A percentile compares a stretch with the other conserved stretches of the same genome.
Conservation (phyloP, 37 sponge, comb jelly and placozoan species). For the Aphrocallistes beatrix region DNA sequence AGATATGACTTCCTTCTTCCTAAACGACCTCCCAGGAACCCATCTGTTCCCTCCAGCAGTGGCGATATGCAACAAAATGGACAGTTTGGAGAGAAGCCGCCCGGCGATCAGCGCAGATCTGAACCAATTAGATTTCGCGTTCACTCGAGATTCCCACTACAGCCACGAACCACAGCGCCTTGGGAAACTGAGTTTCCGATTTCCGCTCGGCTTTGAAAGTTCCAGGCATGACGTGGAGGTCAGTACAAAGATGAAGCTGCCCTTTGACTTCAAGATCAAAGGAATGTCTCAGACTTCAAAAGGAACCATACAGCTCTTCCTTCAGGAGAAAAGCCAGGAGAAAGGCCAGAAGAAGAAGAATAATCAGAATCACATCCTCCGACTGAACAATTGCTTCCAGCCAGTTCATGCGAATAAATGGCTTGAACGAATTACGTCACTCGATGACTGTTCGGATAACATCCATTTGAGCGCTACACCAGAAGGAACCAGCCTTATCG, state of each 20-base stretch:
- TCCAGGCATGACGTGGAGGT: background rate
- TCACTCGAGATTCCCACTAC: background rate
- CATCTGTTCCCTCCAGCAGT: slow-evolving; percentile 2
- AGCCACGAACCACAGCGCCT: background rate
- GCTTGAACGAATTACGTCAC: background rate
- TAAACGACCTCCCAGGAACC: background rate
- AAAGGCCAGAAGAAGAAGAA: background rate
- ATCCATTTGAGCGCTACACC: background rate
- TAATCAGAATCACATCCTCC: background rate
- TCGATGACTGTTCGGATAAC: background rate
- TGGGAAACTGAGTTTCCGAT: background rate
- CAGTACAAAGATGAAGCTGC: background rate
- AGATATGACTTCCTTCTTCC: background rate
- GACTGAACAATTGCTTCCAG: background rate
- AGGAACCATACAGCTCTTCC: background rate
- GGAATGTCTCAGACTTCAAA: background rate
- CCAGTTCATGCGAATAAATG: background rate
- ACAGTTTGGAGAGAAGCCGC: background rate
- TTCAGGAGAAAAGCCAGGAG: background rate
- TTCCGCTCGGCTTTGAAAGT: slow-evolving; percentile 8
- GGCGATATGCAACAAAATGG: background rate
- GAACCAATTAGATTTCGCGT: background rate
- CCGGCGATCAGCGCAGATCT: background rate
- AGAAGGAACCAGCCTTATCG: background rate
- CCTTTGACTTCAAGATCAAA: background rate